Evolutionary conservation across 30 jellyfish, hydroid and myxozoan species (phyloP), one percentile per base, ranked within the genome.

Genomic region (Sanderia malayensis): DNA sequence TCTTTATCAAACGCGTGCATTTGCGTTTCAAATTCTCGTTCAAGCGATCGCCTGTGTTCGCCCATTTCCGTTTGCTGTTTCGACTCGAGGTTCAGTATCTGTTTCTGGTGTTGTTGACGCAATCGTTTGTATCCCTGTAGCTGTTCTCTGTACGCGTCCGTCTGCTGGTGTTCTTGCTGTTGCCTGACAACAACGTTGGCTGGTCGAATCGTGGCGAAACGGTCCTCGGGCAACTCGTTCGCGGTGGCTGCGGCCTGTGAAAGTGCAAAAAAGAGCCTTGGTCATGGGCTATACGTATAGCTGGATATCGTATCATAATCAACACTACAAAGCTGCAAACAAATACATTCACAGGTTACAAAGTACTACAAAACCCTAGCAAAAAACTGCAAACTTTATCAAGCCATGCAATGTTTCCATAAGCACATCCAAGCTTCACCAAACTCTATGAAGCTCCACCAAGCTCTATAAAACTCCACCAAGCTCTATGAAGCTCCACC

Each of bases 71-170:
- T 62, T 59, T 92, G 98, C 83, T 83, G 98, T 62, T 82, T 84
- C 46, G 70, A 90, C 64, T 92, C 98, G 27, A 92, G 73, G 37
- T 83, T 84, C 49, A 80, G 28, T 17, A 92, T 83, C 58, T 76
- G 95, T 59, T 92, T 92, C 46, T 92, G 98, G 55, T 92, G 98
- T 65, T 92, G 98, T 84, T 92, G 98, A 23, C 98, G 69, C 2
- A 84, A 83, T 55, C 98, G 78, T 74, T 93, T 93, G 93, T 93
- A 93, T 34, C 95, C 99, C 84, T 85, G 99, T 31, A 93, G 70
- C 83, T 93, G 99, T 66, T 93, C 99, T 29, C 96, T 86, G 67
- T 93, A 93, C 44, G 96, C 99, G 65, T 93, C 99, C 2, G 96
- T 72, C 19, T 86, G 95, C 60, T 93, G 96, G 60, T 93, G 99